A percentile compares a stretch with the other conserved stretches of the same genome.
Conservation (phyloP, 2,888 invertebrate species). For the Zele albiditarsus region DNA sequence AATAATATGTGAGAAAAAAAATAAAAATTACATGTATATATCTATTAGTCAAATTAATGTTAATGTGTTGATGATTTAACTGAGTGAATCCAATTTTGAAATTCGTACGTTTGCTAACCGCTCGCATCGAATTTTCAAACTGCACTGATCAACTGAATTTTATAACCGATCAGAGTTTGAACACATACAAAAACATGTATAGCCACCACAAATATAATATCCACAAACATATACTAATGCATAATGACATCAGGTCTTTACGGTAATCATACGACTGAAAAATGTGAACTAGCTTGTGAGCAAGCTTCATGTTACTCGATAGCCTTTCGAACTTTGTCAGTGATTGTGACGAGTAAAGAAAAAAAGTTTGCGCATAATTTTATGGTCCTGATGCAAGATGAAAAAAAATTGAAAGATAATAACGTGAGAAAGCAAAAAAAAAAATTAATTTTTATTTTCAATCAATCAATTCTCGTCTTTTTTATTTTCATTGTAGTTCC, state of each 20-base stretch:
- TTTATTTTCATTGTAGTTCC: no score
- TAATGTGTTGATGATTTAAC: background rate
- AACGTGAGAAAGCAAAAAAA: background rate
- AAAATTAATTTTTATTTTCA: background rate
- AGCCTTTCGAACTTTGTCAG: conserved; percentile 25
- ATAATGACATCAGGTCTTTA: background rate
- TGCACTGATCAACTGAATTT: background rate
- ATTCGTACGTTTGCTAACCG: background rate
- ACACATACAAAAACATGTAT: background rate
- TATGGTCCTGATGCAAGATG: background rate
- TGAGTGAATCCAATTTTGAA: background rate
- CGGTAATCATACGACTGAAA: conserved; percentile 17
- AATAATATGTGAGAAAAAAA: background rate
- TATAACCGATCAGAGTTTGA: background rate
- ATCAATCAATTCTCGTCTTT: no score
- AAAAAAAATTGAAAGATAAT: background rate
- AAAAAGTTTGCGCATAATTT: background rate
- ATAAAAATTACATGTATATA: no score
- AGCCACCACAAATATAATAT: background rate
- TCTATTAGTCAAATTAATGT: background rate
- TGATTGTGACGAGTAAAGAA: background rate
- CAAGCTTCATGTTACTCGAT: conserved; percentile 15
- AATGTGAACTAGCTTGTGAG: conserved; percentile 11
- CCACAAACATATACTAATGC: background rate
- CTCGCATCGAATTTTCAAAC: background rate